Conservation (phyloP, 2,797 vertebrate genomes). For the Galaxias olidus region DNA sequence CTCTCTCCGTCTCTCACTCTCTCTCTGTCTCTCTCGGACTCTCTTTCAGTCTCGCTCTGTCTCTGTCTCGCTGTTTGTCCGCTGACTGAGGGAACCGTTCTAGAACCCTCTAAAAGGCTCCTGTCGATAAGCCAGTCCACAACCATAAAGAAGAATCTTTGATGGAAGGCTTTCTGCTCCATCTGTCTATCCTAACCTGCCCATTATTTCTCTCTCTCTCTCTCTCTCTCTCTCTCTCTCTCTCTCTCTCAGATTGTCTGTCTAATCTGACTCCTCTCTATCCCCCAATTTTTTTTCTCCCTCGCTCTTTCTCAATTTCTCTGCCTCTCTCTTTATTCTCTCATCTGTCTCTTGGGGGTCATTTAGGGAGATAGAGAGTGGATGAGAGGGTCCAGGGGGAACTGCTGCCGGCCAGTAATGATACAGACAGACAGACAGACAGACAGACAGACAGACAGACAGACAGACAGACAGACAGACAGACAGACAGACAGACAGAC, state of each 20-base stretch:
- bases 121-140: constrained; percentile 29
- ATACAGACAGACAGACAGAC: constrained; percentile 43
- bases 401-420: constrained; percentile 54
- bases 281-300: not conserved
- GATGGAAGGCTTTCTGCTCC: not conserved
- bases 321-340: not conserved
- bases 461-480: not conserved
- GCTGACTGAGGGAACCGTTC: constrained; percentile 32
- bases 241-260: not conserved
- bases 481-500: not conserved
- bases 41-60: constrained; percentile 2
- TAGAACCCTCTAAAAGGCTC: constrained; percentile 43
- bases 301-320: not conserved
- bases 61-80: too few species aligned
- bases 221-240: not conserved
- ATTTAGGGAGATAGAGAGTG: constrained; percentile 53
- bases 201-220: not conserved
- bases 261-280: too few species aligned
- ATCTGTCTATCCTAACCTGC: not conserved
- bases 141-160: not conserved
- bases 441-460: constrained; percentile 13
- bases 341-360: constrained; percentile 49
- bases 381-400: constrained; percentile 43
- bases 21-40: constrained; percentile 22
- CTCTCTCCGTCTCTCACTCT: constrained; percentile 20